Evolutionary conservation across 2,113 vertebrate species (phyloP), one percentile per base, ranked within the genome.

Genomic region (Thinocorus orbignyianus): DNA sequence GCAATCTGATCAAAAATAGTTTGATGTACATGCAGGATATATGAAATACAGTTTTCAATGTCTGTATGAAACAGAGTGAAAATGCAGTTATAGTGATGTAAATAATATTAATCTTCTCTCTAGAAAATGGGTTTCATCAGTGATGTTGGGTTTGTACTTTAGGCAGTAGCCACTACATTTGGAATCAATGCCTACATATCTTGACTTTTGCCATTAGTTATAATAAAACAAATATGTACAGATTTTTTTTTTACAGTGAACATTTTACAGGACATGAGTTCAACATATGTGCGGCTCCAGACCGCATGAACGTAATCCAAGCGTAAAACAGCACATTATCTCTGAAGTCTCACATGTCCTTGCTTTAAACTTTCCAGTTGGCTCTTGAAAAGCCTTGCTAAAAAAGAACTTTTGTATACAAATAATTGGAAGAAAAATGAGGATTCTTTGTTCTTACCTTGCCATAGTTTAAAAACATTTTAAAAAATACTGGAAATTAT

Each of bases 131-230:
- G 22, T 73, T 90, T 95, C 25, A 13, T 77, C 1, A 1, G 13
- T 77, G 60, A 62, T 78, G 30, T 19, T 86, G 23, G 37, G 65
- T 83, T 83, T 88, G 25, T 73, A 46, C 19, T 93, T 60, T 35
- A 87, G 81, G 78, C 92, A 91, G 93, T 96, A 95, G 95, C 81
- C 66, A 26, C 74, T 85, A 93, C 66, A 95, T 97, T 97, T 97
- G 95, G 84, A 92, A 90, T 65, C 84, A 95, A 91, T 95, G 90
- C 85, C 86, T 54, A 66, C 70, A 35, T 91, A 57, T 77, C 93
- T 95, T 94, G 77, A 96, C 73, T 97, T 96, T 94, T 94, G 87
- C 84, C 70, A 82, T 95, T 95, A 69, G 73, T 87, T 92, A 87
- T 94, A 95, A 95, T 95, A 94, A 91, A 95, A 95, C 44, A 95